Base-by-base conservation (phyloP, 2,113 vertebrate species). In the Suncus etruscus region DNA sequence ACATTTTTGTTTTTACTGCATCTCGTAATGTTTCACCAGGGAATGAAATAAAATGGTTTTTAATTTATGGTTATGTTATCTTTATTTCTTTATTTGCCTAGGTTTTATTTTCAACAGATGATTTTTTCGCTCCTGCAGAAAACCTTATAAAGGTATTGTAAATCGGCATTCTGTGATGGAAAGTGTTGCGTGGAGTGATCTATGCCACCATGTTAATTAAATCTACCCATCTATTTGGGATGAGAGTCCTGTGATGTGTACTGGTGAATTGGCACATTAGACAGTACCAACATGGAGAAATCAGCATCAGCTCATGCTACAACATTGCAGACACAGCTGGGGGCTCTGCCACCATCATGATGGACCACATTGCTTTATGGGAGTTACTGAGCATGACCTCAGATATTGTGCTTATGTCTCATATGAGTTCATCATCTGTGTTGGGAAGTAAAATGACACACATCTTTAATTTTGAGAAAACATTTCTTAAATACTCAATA, bases 61-160 rank as follows among this genome's bases (percentile, higher is more conserved):
- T 3, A 72, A 76, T 39, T 51, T 70, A 76, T 6, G 14, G 75
- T 65, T 29, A n/a, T 95, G 93, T 65, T 0, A 54, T 54, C 54
- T 54, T 54, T 54, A 54, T 83, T 73, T 86, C 85, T 82, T 92
- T 89, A 18, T 93, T 87, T 93, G 51, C 91, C 75, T 63, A 97
- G 95, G 22, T 87, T 91, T 86, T 97, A 20, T 98, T 97, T 93
- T 73, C 69, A 74, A 96, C 92, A 18, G 94, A 92, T 58, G 94
- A 97, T 63, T 94, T 95, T 90, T 97, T 97, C 88, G 78, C 90
- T 78, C 47, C 86, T 47, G 95, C 95, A 50, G 96, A 97, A 94
- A 96, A 97, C 81, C 84, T 97, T 11, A 61, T 97, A 89, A 97
- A 97, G 95, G 83, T 95, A 81, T 16, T 12, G 51, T 45, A 31